A percentile compares a stretch with the other conserved stretches of the same genome.
Conservation (phyloP, 1,140 invertebrate species). For the Zaprionus inermis region DNA sequence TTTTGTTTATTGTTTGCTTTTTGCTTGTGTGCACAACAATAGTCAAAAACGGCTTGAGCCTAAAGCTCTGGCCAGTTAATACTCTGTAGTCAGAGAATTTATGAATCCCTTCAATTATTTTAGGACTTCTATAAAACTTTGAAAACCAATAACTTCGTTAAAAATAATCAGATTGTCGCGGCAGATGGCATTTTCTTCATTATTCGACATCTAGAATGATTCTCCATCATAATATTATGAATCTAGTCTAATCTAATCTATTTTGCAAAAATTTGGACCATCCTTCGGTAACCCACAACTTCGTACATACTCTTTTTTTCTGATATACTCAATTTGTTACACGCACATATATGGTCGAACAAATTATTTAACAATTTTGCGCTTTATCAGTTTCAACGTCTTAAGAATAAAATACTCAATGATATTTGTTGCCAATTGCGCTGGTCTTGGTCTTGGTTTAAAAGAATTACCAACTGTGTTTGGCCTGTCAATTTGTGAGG, state of each 20-base stretch:
- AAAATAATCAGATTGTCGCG: too few species aligned
- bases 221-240: too few species aligned
- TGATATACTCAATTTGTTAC: not conserved
- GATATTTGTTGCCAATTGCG: slow-evolving; percentile 36
- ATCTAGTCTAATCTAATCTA: too few species aligned
- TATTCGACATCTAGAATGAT: too few species aligned
- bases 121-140: too few species aligned
- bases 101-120: too few species aligned
- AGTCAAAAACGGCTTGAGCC: not conserved
- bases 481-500: slow-evolving; percentile 21
- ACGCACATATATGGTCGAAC: not conserved
- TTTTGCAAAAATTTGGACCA: too few species aligned
- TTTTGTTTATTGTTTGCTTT: slow-evolving; percentile 7
- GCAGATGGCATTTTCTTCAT: too few species aligned
- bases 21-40: not conserved
- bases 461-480: slow-evolving; percentile 20
- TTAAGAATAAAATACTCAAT: slow-evolving; percentile 4
- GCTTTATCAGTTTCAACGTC: not conserved
- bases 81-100: not conserved
- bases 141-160: too few species aligned
- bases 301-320: too few species aligned
- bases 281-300: too few species aligned
- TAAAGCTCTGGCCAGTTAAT: not conserved
- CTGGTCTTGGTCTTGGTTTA: not conserved
- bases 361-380: not conserved